These are phyloP conservation scores for Lottia scabra DNA, from an alignment of 2,888 invertebrate species.

Conservation along the genomic window DNA sequence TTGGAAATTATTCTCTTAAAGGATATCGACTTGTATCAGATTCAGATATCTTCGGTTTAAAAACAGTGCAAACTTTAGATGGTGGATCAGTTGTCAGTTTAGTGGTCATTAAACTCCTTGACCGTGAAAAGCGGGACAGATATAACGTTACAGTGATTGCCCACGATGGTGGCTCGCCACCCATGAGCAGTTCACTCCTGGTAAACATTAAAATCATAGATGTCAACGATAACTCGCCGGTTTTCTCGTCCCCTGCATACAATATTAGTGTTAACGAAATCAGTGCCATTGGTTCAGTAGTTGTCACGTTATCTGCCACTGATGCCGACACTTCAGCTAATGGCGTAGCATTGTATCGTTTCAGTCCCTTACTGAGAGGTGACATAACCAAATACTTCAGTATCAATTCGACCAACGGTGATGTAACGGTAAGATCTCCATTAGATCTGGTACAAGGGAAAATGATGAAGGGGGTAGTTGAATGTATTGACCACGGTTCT, in stretches of 20 bases:
- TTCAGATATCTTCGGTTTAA: conserved; percentile 40
- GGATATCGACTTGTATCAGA: conserved; percentile 38
- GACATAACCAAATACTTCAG: conserved; percentile 40
- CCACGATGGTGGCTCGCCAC: conserved; percentile 45
- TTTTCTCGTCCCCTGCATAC: conserved; percentile 41
- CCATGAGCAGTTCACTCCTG: conserved; percentile 34
- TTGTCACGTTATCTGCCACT: conserved; percentile 78
- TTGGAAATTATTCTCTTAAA: conserved; percentile 42
- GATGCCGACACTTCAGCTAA: conserved; percentile 89
- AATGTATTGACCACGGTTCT: conserved; percentile 50
- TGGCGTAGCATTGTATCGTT: conserved; percentile 72
- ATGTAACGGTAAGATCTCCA: conserved; percentile 43
- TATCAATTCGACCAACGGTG: conserved; percentile 45
- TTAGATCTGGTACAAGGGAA: conserved; percentile 46
- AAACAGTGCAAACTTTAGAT: conserved; percentile 35
- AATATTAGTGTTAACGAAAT: conserved; percentile 46
- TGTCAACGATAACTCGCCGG: conserved; percentile 48
- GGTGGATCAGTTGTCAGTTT: conserved; percentile 45
- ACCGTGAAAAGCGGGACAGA: conserved; percentile 43
- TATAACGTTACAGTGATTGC: conserved; percentile 47
- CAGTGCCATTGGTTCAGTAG: conserved; percentile 28
- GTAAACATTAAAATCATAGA: conserved; percentile 44
- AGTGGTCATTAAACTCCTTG: conserved; percentile 40
- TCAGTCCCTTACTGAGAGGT: conserved; percentile 44
- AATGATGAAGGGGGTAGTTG: conserved; percentile 42